Percentiles rank a stretch among this genome's conserved stretches.
Conservation (phyloP, 2,888 invertebrate genomes). For the Pristionchus fissidentatus region DNA sequence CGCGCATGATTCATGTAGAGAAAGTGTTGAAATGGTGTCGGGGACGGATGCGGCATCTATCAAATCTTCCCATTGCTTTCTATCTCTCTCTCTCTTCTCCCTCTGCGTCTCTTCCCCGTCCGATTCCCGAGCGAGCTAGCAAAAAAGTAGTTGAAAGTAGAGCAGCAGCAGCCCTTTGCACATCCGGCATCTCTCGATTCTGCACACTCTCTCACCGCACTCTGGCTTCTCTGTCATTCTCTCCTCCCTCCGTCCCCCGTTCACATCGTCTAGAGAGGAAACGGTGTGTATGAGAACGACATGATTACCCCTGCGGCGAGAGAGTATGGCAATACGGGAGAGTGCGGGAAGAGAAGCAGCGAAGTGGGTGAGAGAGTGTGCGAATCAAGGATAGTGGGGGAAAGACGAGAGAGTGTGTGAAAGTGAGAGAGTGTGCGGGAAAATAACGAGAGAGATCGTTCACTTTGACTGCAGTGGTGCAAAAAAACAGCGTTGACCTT, state of each 20-base stretch:
- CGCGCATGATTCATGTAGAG: neutral
- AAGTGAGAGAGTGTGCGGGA: neutral
- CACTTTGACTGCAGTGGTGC: slow-evolving; percentile 13
- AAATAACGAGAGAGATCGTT: neutral
- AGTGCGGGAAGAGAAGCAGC: no score
- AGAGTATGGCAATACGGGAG: neutral
- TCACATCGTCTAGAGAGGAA: neutral
- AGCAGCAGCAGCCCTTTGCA: neutral
- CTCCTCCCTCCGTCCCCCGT: neutral
- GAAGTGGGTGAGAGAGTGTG: neutral
- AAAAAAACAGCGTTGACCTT: neutral
- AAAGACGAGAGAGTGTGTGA: no score
- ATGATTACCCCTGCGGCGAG: neutral
- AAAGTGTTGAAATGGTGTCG: neutral
- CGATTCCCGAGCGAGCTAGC: neutral
- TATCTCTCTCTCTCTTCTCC: neutral
- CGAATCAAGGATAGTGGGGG: neutral
- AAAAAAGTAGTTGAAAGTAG: neutral
- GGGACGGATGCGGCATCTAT: neutral
- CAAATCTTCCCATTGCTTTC: neutral
- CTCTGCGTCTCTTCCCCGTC: neutral
- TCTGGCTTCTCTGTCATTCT: slow-evolving; percentile 16
- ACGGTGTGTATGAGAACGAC: neutral
- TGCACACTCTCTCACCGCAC: neutral
- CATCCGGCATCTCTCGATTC: neutral